Evolutionary conservation across 2,888 invertebrate species (phyloP), one percentile per base, ranked within the genome.

Genomic region (Subacronicta megacephala): DNA sequence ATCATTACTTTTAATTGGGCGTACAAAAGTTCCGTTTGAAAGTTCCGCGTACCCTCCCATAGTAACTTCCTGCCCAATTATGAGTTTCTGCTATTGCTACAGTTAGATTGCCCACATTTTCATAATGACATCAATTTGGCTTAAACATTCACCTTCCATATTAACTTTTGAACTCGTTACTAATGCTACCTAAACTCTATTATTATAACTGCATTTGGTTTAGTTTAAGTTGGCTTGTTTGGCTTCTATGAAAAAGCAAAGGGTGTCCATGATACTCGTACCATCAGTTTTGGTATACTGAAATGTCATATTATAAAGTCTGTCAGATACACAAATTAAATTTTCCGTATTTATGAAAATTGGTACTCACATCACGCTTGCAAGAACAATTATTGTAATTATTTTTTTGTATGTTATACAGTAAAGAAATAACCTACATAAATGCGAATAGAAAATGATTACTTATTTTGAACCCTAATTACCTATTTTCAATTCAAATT

Each of bases 81-180:
- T 68, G 70, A 83, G 77, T 82, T 75, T 70, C 67, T 65, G 54
- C 59, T 70, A 81, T 83, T 81, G 75, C 73, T 72, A 72, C 75
- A 82, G 79, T 83, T 81, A 57, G 80, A 83, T 84, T 79, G 75
- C 77, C 70, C 69, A 72, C 74, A 76, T 83, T 86, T 79, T 75
- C 81, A 75, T 84, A 84, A 87, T 82, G 78, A 77, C 75, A 75
- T 76, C 79, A 78, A 82, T 83, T 81, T 74, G 45, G 59, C 47
- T 72, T 78, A 75, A 75, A 76, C 71, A 77, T 60, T 59, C 44
- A 53, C 46, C 56, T 65, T 49, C 58, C 57, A 45, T 59, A 44
- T 47, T 49, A 58, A 60, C 47, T 62, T 75, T 62, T 43, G 45
- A 66, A 72, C 58, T 62, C 43, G 46, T 61, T 54, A 46, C 59